A percentile compares a stretch with the other conserved stretches of the same genome.
These are phyloP conservation scores for Anoplolepis gracilipes DNA, from an alignment of 1,140 invertebrate genomes.

Conservation along the genomic window DNA sequence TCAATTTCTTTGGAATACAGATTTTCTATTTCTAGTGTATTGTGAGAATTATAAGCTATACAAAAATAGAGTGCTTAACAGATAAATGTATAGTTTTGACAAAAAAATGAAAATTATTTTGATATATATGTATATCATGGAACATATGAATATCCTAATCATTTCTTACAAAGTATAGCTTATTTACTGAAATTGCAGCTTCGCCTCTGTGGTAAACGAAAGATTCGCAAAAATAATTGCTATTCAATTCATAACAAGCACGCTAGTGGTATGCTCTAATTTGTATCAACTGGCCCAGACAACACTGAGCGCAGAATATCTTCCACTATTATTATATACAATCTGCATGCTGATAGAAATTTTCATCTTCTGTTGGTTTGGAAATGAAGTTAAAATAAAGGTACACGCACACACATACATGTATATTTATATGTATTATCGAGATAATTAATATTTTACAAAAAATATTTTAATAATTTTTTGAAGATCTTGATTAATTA, in stretches of 20 bases:
- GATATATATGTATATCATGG: background rate
- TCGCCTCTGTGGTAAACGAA: constrained; percentile 50
- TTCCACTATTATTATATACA: constrained; percentile 56
- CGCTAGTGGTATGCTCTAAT: constrained; percentile 54
- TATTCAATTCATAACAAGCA: constrained; percentile 61
- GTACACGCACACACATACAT: background rate
- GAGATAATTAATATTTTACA: background rate
- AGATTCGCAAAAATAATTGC: constrained; percentile 61
- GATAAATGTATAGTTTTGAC: background rate
- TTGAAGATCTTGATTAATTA: background rate
- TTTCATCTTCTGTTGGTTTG: constrained; percentile 87
- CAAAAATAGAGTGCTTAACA: background rate
- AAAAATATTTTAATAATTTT: background rate
- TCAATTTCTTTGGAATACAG: background rate
- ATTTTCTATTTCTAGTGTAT: background rate
- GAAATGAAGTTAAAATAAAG: constrained; percentile 84
- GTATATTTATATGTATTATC: no score
- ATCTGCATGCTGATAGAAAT: constrained; percentile 76
- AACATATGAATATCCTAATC: background rate
- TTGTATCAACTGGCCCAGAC: constrained; percentile 68
- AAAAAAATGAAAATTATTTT: background rate
- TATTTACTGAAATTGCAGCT: constrained; percentile 39
- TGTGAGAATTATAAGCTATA: background rate
- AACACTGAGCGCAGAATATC: constrained; percentile 80
- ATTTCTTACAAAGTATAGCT: background rate